Evolutionary conservation across 2,888 invertebrate species (phyloP), one percentile per base, ranked within the genome.

Genomic region (Hypercompe scribonia): DNA sequence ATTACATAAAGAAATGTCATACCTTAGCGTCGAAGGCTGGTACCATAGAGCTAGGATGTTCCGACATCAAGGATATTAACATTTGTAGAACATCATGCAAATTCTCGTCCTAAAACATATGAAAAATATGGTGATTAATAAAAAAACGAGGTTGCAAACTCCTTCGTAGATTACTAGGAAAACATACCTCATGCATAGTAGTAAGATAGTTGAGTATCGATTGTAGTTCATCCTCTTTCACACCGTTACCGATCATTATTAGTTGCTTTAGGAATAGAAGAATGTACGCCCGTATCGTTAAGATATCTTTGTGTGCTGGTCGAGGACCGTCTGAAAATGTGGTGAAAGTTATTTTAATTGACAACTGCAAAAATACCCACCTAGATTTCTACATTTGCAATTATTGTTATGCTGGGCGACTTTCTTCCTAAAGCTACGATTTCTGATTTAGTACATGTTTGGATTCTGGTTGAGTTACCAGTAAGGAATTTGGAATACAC

Each of bases 31-130:
- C 99, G 94, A 99, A 99, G 71, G 99, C 99, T 61, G 99, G 99
- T 84, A 99, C 99, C 99, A 99, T 99, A 5, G 99, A 99, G 83
- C 99, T 98, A 1, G 99, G 99, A 92, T 99, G 99, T 92, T 99
- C 99, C 15, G 99, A 98, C 98, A 99, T 99, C 83, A 99, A 96
- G 0, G 98, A 98, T 91, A 99, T 99, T 85, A 99, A 96, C 97
- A 99, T 98, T 96, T 99, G 99, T 81, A 99, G 96, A 10, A 99
- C 99, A 91, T 99, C 99, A 90, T 99, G 99, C 77, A 99, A 96
- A 93, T 99, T 99, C 93, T 99, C 99, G 93, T 99, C 99, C 98
- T 98, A 89, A 65, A 94, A 94, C 64, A 71, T 66, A 67, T 71
- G 33, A 66, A 58, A 65, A 13, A 34, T 0, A 42, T n/a, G 50